A percentile compares a stretch with the other conserved stretches of the same genome.
phyloP scores from a whole-genome alignment of 2,113 vertebrate genomes.

The Tringa solitaria region DNA sequence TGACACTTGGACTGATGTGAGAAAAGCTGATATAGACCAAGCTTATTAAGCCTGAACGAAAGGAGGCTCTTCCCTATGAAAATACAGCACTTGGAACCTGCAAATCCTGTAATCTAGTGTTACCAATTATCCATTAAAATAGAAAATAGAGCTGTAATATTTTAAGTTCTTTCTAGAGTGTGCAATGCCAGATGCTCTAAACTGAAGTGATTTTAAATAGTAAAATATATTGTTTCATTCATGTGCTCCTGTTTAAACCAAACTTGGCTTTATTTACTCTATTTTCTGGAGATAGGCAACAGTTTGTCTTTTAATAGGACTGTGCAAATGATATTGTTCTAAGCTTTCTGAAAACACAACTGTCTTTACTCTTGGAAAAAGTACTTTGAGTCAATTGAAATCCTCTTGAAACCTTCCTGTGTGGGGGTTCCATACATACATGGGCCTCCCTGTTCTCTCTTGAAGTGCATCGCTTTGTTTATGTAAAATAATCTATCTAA shows the following conservation, averaged over 20 bases:
- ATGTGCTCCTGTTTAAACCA: constrained; percentile 39
- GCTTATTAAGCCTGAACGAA: constrained; percentile 79
- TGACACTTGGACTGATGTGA: constrained; percentile 80
- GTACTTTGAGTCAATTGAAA: background rate
- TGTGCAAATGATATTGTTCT: background rate
- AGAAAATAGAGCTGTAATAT: constrained; percentile 75
- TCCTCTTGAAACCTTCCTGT: background rate
- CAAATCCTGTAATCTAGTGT: constrained; percentile 78
- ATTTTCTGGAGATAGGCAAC: background rate
- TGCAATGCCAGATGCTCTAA: constrained; percentile 51
- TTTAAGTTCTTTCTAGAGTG: constrained; percentile 54
- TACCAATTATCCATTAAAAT: constrained; percentile 73
- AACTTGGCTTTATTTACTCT: constrained; percentile 53
- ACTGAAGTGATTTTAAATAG: constrained; percentile 64
- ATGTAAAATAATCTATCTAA: background rate
- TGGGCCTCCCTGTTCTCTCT: background rate
- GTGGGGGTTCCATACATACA: background rate
- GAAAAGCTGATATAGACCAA: constrained; percentile 79
- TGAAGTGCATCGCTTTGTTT: background rate
- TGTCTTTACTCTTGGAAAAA: background rate
- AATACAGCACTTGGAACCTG: constrained; percentile 72
- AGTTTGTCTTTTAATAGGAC: background rate
- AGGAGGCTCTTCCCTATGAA: constrained; percentile 68
- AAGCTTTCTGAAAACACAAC: constrained; percentile 44
- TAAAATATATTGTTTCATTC: constrained; percentile 61